Percentiles rank a stretch among this genome's conserved stretches.
phyloP scores from a whole-genome alignment of 2,797 vertebrate species.

The Myotis planiceps region DNA sequence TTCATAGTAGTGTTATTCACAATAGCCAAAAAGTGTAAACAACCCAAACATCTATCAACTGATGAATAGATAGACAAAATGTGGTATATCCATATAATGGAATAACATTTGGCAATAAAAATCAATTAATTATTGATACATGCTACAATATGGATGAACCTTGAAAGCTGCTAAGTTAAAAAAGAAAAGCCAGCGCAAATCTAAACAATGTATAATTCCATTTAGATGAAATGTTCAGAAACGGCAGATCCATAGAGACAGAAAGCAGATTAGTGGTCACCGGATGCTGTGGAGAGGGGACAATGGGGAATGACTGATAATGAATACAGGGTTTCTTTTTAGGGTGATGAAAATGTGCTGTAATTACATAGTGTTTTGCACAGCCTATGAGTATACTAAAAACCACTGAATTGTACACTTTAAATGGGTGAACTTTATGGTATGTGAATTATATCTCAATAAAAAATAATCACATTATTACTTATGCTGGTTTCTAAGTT shows the following conservation, averaged over 20 bases:
- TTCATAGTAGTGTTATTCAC: background rate
- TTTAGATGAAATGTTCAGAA: background rate
- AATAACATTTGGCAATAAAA: background rate
- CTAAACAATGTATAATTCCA: background rate
- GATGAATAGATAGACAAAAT: background rate
- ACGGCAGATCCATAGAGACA: background rate
- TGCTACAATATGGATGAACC: background rate
- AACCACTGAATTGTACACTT: background rate
- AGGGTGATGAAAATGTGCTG: background rate
- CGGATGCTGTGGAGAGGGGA: background rate
- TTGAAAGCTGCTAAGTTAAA: background rate
- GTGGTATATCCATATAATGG: background rate
- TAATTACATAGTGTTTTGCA: background rate
- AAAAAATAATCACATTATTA: slow-evolving; percentile 17
- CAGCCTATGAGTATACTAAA: background rate
- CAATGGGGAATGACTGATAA: background rate
- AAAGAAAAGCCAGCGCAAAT: background rate
- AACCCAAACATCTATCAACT: background rate
- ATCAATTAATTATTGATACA: background rate
- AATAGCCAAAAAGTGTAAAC: background rate
- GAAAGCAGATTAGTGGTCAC: background rate
- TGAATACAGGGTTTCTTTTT: background rate
- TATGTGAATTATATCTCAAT: slow-evolving; percentile 28
- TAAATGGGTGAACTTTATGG: background rate
- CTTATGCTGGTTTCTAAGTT: background rate